Base-by-base conservation (phyloP, 2,797 vertebrate genomes). In the Sebastes dallii region DNA sequence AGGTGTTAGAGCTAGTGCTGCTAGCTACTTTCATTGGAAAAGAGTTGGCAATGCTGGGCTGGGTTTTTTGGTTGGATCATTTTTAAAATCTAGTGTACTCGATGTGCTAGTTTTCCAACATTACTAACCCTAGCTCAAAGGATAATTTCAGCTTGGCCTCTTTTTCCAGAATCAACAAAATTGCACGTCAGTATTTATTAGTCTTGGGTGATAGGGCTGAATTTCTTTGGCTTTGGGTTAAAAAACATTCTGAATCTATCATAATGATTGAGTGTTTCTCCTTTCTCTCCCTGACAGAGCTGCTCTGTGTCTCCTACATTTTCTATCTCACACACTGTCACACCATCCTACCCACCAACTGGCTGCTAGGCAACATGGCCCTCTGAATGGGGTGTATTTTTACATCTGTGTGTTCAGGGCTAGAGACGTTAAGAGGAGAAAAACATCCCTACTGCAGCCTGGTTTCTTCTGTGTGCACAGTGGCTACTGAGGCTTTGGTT, bases 341-440 rank as follows among this genome's bases (percentile, higher is more conserved):
- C 92, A 93, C 89, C 90, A 93, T 89, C 90, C 91, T 91, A 91
- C 92, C 91, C 88, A 89, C 90, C 83, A 87, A 85, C 88, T 89
- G 90, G 93, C 92, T 94, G 94, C 94, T 94, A 94, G 94, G 94
- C 94, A 95, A 95, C 93, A 73, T 90, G 78, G 87, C 67, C 67
- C 85, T 86, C 88, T 92, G 92, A 95, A 93, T 91, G 87, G 87
- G 68, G 77, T 92, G 85, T 93, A 94, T 95, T 93, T 95, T 93
- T 92, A 89, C 90, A 91, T 91, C 90, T 67, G 75, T 84, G 90
- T 85, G 88, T 88, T 90, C 74, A 86, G 85, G 76, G 83, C 86
- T 86, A 36, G 72, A 92, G 87, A 91, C 67, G 2, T 82, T 81
- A 61, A 76, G 85, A 89, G 74, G 62, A 91, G 87, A 84, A 87